phyloP scores from a whole-genome alignment of 2,113 vertebrate species.

The Macaca mulatta region DNA sequence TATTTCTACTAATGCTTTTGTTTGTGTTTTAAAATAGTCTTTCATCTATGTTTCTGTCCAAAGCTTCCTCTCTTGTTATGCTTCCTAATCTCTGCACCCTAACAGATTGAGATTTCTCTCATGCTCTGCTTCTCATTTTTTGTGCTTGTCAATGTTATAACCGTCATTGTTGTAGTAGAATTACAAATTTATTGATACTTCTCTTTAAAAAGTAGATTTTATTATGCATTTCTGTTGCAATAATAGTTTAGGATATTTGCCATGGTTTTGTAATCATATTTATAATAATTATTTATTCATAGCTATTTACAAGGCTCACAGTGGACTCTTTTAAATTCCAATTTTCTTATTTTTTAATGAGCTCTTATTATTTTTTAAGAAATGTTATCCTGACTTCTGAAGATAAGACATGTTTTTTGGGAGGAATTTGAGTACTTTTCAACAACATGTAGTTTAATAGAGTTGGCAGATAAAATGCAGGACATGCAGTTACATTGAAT shows the following conservation, averaged over 20 bases:
- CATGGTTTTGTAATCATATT: neutral
- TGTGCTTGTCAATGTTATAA: neutral
- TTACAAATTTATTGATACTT: neutral
- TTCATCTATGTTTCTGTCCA: neutral
- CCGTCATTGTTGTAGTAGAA: neutral
- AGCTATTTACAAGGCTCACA: neutral
- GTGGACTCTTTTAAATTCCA: neutral
- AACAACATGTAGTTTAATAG: neutral
- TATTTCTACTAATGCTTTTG: neutral
- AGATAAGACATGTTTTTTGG: neutral
- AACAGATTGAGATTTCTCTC: neutral
- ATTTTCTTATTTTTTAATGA: neutral
- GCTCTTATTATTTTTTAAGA: neutral
- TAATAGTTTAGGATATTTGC: neutral
- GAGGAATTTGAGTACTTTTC: neutral
- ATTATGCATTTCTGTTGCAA: neutral
- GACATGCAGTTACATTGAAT: neutral
- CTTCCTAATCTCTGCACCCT: neutral
- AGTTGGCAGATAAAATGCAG: neutral
- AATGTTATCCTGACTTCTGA: neutral
- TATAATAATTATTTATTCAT: neutral
- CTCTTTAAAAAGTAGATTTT: neutral
- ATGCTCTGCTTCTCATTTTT: neutral
- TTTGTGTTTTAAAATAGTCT: neutral
- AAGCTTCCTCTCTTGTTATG: neutral